These are phyloP conservation scores for Cerceris ruficornis DNA, from an alignment of 2,888 invertebrate species.

Conservation along the genomic window DNA sequence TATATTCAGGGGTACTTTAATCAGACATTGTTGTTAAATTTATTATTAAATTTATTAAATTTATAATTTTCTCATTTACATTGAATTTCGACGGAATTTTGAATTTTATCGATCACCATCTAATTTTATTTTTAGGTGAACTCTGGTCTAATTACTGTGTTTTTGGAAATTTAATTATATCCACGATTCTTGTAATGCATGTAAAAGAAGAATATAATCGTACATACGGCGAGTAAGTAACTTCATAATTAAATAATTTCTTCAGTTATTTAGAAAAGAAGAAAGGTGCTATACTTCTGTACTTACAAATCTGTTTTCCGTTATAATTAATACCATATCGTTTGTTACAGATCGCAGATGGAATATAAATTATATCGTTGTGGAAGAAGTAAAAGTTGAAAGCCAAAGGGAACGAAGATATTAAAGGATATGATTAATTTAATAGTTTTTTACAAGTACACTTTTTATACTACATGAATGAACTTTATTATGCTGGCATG, in stretches of 20 bases:
- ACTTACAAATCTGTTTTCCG: background rate
- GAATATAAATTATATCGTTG: conserved; percentile 2
- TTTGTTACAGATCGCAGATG: conserved; percentile 1
- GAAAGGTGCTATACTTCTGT: too few relatives aligned
- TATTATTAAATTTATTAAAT: too few relatives aligned
- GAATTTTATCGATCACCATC: background rate
- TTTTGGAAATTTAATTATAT: conserved; percentile 47
- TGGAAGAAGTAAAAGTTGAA: background rate
- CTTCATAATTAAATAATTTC: background rate
- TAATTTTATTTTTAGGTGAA: conserved; percentile 37
- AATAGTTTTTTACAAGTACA: too few relatives aligned
- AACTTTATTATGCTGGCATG: too few relatives aligned
- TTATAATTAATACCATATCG: background rate
- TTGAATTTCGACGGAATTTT: background rate
- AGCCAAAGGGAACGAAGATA: too few relatives aligned
- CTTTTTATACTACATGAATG: too few relatives aligned
- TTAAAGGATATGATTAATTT: too few relatives aligned
- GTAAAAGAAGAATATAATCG: conserved; percentile 58
- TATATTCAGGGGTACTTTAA: too few relatives aligned
- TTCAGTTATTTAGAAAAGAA: background rate
- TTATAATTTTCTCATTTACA: background rate
- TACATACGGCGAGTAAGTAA: conserved; percentile 27
- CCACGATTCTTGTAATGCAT: conserved; percentile 48
- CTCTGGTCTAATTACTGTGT: conserved; percentile 57
- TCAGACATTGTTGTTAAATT: too few relatives aligned